Conservation (phyloP, 2,113 vertebrate genomes). For the Myocastor coypus region DNA sequence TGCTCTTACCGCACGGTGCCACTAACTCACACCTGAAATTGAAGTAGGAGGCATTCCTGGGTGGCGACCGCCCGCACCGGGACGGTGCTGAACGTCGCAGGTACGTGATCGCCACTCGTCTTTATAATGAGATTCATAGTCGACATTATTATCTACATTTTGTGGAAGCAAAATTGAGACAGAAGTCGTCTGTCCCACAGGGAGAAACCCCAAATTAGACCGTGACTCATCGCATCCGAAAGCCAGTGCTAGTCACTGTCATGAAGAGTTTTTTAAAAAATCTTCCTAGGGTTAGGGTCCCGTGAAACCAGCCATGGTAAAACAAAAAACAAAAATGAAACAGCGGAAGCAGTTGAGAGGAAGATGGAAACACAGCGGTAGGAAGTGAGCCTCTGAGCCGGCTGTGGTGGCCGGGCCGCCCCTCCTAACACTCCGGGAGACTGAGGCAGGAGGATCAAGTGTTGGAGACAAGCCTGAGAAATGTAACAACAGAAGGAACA, state of each 20-base stretch:
- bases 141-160: slow-evolving; percentile 41
- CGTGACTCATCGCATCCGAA: slow-evolving; percentile 1
- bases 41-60: slow-evolving; percentile 52
- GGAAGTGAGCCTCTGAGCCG: not conserved
- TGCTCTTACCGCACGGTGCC: not conserved
- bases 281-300: slow-evolving; percentile 2
- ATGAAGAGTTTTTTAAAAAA: not conserved
- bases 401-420: too few species aligned
- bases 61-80: not conserved
- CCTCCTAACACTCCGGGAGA: not conserved
- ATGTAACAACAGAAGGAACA: not conserved
- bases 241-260: not conserved
- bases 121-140: slow-evolving; percentile 4
- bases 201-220: slow-evolving; percentile 47
- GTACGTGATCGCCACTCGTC: slow-evolving; percentile 30
- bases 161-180: slow-evolving; percentile 44
- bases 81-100: not conserved
- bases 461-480: not conserved
- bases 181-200: slow-evolving; percentile 32
- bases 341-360: not conserved
- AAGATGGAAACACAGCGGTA: not conserved
- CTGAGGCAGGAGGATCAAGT: not conserved
- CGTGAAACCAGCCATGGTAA: not conserved
- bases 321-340: not conserved
- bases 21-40: slow-evolving; percentile 49